Base-by-base conservation (phyloP, 1,140 invertebrate genomes). In the Drosophila eugracilis region DNA sequence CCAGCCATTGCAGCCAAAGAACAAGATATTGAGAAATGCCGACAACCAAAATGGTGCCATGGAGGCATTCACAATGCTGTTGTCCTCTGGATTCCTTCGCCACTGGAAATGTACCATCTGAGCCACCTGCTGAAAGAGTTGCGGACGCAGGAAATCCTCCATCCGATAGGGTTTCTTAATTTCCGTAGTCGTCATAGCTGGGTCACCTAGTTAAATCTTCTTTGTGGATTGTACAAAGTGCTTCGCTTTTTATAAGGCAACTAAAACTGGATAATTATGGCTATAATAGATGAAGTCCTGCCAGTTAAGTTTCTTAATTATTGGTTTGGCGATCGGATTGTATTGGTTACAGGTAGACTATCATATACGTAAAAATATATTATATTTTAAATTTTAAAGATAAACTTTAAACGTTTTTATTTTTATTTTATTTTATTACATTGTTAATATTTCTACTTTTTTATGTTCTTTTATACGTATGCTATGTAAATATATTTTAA, bases 131-230 rank as follows among this genome's bases (percentile, higher is more conserved):
- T 72, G 66, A 1, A 74, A 47, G 15, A 14, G 36, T 9, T 54
- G 70, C 4, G 48, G 24, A 0, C 34, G 26, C 12, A 74, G 34
- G 17, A 74, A 74, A 9, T 74, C 69, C 28, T 74, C 70, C 12
- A 74, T 63, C 10, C 17, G 47, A 7, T 34, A 36, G 2, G 36
- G 49, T 15, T 67, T 17, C n/a, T n/a, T 28, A 9, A 53, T 5
- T 15, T 44, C 15, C n/a, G 28, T 30, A 4, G 39, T 28, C 28
- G 28, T 67, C 63, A 67, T 67, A 0, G 17, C 22, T 9, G 9
- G 3, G 7, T n/a, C 0, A 4, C 10, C 17, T 26, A 67, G n/a
- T 14, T 19, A 22, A 17, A 19, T 42, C 6, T 34, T 14, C 9
- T 30, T 12, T 15, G 4, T 32, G 54, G 4, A 2, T 32, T 17